Percentiles rank a stretch among this genome's conserved stretches.
phyloP scores from a whole-genome alignment of 2,113 vertebrate genomes.

The Coreoperca whiteheadi region DNA sequence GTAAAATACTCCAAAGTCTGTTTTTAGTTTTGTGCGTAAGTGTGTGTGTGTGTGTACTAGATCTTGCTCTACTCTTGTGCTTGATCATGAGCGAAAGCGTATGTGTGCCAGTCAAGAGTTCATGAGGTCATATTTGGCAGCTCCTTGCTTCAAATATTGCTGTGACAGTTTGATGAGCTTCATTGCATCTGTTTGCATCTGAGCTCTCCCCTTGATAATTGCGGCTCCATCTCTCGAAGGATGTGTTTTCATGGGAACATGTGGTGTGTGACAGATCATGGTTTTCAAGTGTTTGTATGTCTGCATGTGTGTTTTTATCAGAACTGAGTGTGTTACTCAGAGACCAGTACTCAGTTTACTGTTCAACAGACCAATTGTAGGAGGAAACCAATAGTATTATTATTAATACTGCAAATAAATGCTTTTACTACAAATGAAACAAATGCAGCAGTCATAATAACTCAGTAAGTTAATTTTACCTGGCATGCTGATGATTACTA shows the following conservation, averaged over 20 bases:
- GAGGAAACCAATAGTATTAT: not conserved
- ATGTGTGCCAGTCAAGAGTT: conserved; percentile 44
- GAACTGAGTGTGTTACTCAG: not conserved
- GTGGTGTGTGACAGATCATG: conserved; percentile 21
- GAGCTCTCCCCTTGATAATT: conserved; percentile 40
- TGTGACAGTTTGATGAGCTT: conserved; percentile 44
- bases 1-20: not conserved
- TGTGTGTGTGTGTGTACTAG: not conserved
- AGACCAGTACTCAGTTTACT: not conserved
- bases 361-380: not conserved
- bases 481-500: too few species aligned
- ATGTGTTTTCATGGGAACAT: conserved; percentile 18
- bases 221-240: conserved; percentile 10
- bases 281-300: not conserved
- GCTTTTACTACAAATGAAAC: not conserved
- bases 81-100: not conserved
- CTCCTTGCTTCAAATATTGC: conserved; percentile 36
- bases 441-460: not conserved
- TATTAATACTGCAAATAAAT: not conserved
- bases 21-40: not conserved
- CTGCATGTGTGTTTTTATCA: not conserved
- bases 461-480: not conserved
- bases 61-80: not conserved
- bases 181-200: conserved; percentile 43
- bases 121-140: conserved; percentile 47